phyloP scores from a whole-genome alignment of 2,113 vertebrate species.

The Microcebus tavaratra region DNA sequence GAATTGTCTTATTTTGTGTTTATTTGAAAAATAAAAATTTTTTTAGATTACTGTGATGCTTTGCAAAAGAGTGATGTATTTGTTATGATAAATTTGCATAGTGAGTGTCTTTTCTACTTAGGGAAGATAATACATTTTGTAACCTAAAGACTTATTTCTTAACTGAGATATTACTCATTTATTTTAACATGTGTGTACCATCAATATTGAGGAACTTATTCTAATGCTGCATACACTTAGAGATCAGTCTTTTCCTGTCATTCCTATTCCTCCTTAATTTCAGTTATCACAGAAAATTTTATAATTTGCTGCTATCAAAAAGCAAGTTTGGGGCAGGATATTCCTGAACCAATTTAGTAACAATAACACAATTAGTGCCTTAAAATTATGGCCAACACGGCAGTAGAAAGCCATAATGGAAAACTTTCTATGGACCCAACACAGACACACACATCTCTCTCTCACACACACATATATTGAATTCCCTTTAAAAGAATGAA shows the following conservation, averaged over 20 bases:
- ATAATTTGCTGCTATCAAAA: constrained; percentile 25
- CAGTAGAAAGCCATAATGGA: background rate
- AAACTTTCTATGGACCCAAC: background rate
- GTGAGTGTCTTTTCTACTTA: background rate
- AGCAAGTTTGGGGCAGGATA: background rate
- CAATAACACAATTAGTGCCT: background rate
- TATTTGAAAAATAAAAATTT: constrained; percentile 56
- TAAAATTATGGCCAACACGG: background rate
- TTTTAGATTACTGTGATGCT: background rate
- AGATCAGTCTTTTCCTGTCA: background rate
- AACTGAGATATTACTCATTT: background rate
- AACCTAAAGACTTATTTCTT: constrained; percentile 10
- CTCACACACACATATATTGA: background rate
- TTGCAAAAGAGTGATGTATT: background rate
- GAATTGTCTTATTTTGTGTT: constrained; percentile 77
- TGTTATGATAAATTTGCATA: constrained; percentile 16
- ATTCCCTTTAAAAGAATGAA: background rate
- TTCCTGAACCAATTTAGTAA: background rate
- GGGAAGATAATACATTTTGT: background rate
- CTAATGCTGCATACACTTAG: background rate
- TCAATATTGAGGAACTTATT: background rate
- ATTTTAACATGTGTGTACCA: background rate
- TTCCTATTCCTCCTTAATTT: background rate
- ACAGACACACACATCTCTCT: background rate
- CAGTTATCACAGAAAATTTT: background rate